Base-by-base conservation (phyloP, 30 jellyfish, hydroid and myxozoan species). In the Euphysa ruthae region DNA sequence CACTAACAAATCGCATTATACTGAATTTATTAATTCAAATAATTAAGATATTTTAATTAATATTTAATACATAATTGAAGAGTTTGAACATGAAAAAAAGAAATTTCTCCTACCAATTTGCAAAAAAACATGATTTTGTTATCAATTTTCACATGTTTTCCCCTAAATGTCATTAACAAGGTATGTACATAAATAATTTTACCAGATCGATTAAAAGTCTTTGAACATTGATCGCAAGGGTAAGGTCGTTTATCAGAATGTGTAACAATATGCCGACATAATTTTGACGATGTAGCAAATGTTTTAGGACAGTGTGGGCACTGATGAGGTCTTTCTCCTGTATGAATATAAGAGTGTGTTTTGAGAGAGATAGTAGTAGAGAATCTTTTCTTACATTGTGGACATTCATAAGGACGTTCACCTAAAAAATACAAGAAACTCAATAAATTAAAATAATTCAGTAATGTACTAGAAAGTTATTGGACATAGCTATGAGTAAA, bases 141-240 rank as follows among this genome's bases (percentile, higher is more conserved):
- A n/a, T n/a, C n/a, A n/a, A n/a, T n/a, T n/a, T n/a, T n/a, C n/a
- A n/a, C n/a, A n/a, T n/a, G n/a, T n/a, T n/a, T n/a, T n/a, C n/a
- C n/a, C n/a, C n/a, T n/a, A n/a, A n/a, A n/a, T n/a, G n/a, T n/a
- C n/a, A n/a, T n/a, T n/a, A n/a, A n/a, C n/a, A n/a, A n/a, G n/a
- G n/a, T n/a, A n/a, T n/a, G n/a, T n/a, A n/a, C n/a, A n/a, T n/a
- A n/a, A n/a, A 10, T 46, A 2, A n/a, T n/a, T 46, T 46, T 43
- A 88, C 97, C 97, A 73, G 97, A 88, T 55, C 97, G 71, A 77
- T 88, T 88, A 72, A 88, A 88, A 4, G 97, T 88, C 73, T 88
- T 88, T 46, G 83, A 76, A 58, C 97, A 88, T 38, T 70, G 71
- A 31, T 88, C 93, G 52, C 97, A 88, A 0, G 94, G 71, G 38